A percentile compares a stretch with the other conserved stretches of the same genome.
Conservation (phyloP, 2,888 invertebrate species). For the Selenia dentaria region DNA sequence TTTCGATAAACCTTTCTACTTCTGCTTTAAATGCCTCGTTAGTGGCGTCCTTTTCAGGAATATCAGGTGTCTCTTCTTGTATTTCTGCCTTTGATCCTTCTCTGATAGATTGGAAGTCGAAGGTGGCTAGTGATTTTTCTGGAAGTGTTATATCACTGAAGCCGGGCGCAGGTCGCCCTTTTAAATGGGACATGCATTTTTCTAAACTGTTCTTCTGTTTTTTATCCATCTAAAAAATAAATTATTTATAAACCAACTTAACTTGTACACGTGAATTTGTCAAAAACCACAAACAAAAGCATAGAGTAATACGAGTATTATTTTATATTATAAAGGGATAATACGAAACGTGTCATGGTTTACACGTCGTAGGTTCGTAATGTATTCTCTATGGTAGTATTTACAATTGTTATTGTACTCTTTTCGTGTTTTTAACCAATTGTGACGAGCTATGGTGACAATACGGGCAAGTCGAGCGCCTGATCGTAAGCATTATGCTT, state of each 20-base stretch:
- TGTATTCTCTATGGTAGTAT: too few relatives aligned
- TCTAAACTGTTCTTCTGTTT: slow-evolving; percentile 11
- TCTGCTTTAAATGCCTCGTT: slow-evolving; percentile 56
- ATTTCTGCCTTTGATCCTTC: slow-evolving; percentile 51
- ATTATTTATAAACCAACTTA: background rate
- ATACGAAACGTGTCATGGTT: too few relatives aligned
- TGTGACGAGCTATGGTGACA: too few relatives aligned
- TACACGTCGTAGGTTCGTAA: too few relatives aligned
- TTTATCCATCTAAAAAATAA: slow-evolving; percentile 20
- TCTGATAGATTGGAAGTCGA: slow-evolving; percentile 38
- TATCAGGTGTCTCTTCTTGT: slow-evolving; percentile 41
- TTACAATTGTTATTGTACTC: too few relatives aligned
- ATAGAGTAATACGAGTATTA: too few relatives aligned
- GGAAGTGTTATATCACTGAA: slow-evolving; percentile 5
- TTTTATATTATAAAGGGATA: too few relatives aligned
- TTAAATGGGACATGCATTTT: slow-evolving; percentile 18
- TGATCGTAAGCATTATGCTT: too few relatives aligned
- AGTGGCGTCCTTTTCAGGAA: slow-evolving; percentile 27
- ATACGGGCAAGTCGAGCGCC: too few relatives aligned
- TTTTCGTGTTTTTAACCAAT: too few relatives aligned
- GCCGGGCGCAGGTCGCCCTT: slow-evolving; percentile 9
- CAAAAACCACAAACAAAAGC: background rate
- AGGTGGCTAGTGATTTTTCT: slow-evolving; percentile 17
- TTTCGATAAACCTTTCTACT: slow-evolving; percentile 69
- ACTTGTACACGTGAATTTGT: slow-evolving; percentile 21